A percentile compares a stretch with the other conserved stretches of the same genome.
phyloP scores from a whole-genome alignment of 2,113 vertebrate genomes.

The Mormyrus iriodes region DNA sequence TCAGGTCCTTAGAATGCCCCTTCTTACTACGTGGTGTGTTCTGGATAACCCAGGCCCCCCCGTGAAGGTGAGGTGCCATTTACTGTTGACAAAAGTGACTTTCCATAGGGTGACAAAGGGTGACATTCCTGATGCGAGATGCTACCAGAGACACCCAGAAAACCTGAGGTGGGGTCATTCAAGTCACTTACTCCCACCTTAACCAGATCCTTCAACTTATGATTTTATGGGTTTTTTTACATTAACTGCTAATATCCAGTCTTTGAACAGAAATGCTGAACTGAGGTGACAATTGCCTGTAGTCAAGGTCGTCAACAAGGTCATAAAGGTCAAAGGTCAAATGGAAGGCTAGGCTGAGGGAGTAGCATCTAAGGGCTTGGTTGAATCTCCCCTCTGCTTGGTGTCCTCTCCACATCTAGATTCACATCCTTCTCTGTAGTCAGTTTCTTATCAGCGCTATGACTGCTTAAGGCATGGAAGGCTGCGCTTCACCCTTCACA shows the following conservation, averaged over 20 bases:
- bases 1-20: not conserved
- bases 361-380: not conserved
- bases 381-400: too few species aligned
- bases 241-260: not conserved
- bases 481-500: not conserved
- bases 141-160: too few species aligned
- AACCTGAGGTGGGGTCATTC: too few species aligned
- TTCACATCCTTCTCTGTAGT: not conserved
- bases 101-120: too few species aligned
- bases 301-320: not conserved
- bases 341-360: not conserved
- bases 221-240: not conserved
- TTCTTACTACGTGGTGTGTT: not conserved
- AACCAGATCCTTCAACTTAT: not conserved
- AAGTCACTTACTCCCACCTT: too few species aligned
- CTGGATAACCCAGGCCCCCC: not conserved
- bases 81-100: too few species aligned
- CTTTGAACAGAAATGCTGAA: not conserved
- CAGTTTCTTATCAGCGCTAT: not conserved
- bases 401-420: not conserved
- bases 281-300: not conserved
- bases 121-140: too few species aligned
- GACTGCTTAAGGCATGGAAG: not conserved
- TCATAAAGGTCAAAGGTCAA: not conserved
- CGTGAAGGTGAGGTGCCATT: not conserved